phyloP scores from a whole-genome alignment of 1,140 invertebrate species.

The Physella acuta region DNA sequence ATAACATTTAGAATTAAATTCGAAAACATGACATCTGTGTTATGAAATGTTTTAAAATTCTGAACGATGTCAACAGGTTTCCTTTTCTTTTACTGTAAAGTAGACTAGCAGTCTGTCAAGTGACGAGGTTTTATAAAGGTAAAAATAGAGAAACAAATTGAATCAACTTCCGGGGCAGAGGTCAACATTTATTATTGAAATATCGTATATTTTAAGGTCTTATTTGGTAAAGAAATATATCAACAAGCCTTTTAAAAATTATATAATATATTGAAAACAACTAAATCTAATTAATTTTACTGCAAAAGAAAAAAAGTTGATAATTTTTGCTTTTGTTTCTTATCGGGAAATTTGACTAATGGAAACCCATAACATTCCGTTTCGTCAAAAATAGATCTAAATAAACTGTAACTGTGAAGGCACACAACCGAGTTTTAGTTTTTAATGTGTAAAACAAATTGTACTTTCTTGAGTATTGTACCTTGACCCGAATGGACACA shows the following conservation, averaged over 20 bases:
- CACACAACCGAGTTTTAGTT: no score
- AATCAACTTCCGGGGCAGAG: conserved; percentile 5
- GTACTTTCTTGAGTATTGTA: no score
- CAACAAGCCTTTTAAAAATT: not conserved
- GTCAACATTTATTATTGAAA: not conserved
- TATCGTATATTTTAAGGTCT: not conserved
- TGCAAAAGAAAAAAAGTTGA: not conserved
- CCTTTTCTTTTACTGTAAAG: no score
- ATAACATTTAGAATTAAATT: not conserved
- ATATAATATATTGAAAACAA: not conserved
- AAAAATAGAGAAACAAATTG: not conserved
- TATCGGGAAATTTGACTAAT: not conserved
- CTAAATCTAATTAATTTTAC: not conserved
- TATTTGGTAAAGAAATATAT: not conserved
- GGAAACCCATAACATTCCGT: conserved; percentile 10
- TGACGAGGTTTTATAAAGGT: not conserved
- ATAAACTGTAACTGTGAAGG: no score
- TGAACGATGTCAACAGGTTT: no score
- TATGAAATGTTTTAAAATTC: not conserved
- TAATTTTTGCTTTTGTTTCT: no score
- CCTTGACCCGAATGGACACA: no score
- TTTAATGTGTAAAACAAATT: no score
- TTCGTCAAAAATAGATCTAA: no score
- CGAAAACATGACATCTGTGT: not conserved
- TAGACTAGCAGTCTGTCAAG: not conserved